Conservation (phyloP, 2,113 vertebrate genomes). For the Austrofundulus limnaeus region DNA sequence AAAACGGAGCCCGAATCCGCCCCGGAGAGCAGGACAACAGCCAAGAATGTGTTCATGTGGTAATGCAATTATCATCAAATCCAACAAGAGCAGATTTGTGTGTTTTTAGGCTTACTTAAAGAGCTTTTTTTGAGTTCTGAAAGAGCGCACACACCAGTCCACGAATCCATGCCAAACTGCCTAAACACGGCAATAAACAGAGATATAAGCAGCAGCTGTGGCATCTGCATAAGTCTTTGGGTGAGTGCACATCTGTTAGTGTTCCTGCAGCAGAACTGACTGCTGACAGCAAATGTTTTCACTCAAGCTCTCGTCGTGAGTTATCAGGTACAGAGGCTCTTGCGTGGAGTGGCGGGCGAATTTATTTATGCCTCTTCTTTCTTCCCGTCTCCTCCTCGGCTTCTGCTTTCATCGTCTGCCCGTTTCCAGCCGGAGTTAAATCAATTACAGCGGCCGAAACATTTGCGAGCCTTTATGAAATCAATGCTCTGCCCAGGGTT, state of each 20-base stretch:
- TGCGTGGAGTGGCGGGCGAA: constrained; percentile 17
- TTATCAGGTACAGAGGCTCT: constrained; percentile 54
- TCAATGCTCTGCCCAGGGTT: constrained; percentile 46
- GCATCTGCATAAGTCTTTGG: constrained; percentile 67
- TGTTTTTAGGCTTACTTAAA: constrained; percentile 39
- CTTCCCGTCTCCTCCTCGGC: constrained; percentile 5
- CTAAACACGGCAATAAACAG: constrained; percentile 26
- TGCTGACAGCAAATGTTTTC: constrained; percentile 70
- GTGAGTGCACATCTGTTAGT: constrained; percentile 70
- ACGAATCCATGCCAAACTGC: constrained; percentile 45
- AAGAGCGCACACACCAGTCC: constrained; percentile 21
- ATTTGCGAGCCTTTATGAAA: constrained; percentile 40
- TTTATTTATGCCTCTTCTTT: constrained; percentile 46
- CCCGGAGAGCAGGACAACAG: constrained; percentile 61
- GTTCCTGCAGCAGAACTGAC: constrained; percentile 55
- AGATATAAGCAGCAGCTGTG: constrained; percentile 50
- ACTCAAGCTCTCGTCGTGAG: constrained; percentile 53
- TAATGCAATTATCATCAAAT: constrained; percentile 71
- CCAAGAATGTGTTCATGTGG: constrained; percentile 71
- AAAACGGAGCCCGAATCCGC: constrained; percentile 39
- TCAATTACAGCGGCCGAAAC: constrained; percentile 56
- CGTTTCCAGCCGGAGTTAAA: constrained; percentile 43
- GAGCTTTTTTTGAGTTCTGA: constrained; percentile 39
- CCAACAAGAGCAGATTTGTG: constrained; percentile 46
- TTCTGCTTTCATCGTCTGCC: constrained; percentile 28